These are phyloP conservation scores for Boloria euphrosyne DNA, from an alignment of 2,888 invertebrate species.

Conservation along the genomic window DNA sequence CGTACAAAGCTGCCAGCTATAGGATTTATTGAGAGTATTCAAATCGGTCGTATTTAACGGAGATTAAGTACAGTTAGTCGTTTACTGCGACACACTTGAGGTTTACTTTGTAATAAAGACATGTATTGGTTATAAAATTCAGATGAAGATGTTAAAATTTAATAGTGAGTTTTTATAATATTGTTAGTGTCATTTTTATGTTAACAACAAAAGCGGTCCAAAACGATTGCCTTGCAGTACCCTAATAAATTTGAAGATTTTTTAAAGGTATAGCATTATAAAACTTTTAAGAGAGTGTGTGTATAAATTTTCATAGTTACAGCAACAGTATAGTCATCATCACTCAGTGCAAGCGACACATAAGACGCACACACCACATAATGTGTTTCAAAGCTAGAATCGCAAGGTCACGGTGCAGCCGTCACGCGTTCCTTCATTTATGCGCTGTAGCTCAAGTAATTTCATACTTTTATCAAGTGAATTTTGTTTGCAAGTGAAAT, in stretches of 20 bases:
- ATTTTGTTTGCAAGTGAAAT: constrained; percentile 18
- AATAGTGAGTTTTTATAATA: constrained; percentile 18
- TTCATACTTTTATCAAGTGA: constrained; percentile 30
- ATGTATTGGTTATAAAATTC: constrained; percentile 29
- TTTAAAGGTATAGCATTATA: background rate
- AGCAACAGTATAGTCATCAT: constrained; percentile 8
- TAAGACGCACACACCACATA: constrained; percentile 21
- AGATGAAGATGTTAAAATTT: constrained; percentile 30
- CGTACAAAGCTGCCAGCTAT: constrained; percentile 32
- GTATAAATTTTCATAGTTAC: constrained; percentile 13
- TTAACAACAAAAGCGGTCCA: constrained; percentile 14
- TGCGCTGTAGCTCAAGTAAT: constrained; percentile 42
- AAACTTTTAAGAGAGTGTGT: background rate
- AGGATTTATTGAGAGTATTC: constrained; percentile 36
- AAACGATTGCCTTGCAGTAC: constrained; percentile 13
- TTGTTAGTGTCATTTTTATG: constrained; percentile 15
- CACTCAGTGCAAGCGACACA: constrained; percentile 24
- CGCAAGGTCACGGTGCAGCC: constrained; percentile 43
- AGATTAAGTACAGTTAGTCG: constrained; percentile 38
- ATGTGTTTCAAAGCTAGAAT: constrained; percentile 23
- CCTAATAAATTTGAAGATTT: background rate
- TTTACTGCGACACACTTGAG: constrained; percentile 35
- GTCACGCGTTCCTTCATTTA: constrained; percentile 59
- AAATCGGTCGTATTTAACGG: constrained; percentile 40
- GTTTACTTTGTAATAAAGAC: constrained; percentile 31